Evolutionary conservation across 2,113 vertebrate genomes (phyloP).

Genomic region (Psilopsiagon aymara): DNA sequence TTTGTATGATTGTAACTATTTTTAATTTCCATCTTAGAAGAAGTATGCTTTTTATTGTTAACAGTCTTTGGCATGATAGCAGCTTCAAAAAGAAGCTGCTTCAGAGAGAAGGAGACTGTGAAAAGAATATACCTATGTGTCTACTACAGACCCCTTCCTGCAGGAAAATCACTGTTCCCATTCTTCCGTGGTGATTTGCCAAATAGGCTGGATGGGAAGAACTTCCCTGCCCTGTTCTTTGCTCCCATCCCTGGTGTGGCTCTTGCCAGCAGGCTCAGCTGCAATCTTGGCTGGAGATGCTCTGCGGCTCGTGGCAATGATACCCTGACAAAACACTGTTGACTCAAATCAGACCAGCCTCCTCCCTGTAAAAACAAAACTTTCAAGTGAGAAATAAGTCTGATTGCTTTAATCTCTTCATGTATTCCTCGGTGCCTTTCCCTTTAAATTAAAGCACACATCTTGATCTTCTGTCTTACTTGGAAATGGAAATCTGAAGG

Average conservation of each 20-base stretch:
- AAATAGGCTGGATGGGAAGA: background rate
- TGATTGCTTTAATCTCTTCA: conserved; percentile 8
- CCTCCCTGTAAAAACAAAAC: conserved; percentile 6
- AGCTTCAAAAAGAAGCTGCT: conserved; percentile 2
- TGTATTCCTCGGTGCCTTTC: conserved; percentile 10
- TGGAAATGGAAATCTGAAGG: conserved; percentile 62
- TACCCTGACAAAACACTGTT: background rate
- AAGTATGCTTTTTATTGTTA: background rate
- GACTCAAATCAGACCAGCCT: background rate
- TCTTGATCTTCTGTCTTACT: conserved; percentile 28
- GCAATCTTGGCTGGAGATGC: conserved; percentile 7
- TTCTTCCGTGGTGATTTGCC: background rate
- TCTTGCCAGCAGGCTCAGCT: background rate
- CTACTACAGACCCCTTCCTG: background rate
- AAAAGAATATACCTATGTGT: background rate
- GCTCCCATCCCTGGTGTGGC: background rate
- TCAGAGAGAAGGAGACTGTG: background rate
- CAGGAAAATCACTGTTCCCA: background rate
- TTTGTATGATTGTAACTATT: conserved; percentile 11
- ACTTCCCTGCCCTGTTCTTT: background rate
- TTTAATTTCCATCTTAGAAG: conserved; percentile 12
- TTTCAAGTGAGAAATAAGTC: background rate
- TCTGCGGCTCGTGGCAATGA: background rate
- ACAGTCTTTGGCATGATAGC: background rate
- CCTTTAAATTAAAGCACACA: conserved; percentile 32